Evolutionary conservation across 2,113 vertebrate species (phyloP).

Genomic region (Aptenodytes patagonicus): DNA sequence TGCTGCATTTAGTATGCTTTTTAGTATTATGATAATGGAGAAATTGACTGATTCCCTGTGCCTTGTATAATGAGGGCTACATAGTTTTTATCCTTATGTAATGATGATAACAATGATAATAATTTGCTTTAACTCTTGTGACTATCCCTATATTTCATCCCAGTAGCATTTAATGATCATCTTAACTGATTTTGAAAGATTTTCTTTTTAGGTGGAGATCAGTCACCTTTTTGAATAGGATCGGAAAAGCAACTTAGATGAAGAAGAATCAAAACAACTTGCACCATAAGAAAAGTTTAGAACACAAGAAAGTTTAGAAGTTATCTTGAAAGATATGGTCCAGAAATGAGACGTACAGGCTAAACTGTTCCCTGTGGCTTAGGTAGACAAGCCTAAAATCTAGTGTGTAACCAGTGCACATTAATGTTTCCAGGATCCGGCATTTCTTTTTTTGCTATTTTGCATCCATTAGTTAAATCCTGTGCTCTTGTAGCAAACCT

Average conservation of each 20-base stretch:
- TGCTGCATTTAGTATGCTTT: not conserved
- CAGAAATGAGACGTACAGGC: not conserved
- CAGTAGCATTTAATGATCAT: not conserved
- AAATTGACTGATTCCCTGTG: not conserved
- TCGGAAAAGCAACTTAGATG: not conserved
- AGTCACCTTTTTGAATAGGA: not conserved
- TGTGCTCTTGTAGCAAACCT: not conserved
- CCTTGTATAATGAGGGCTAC: not conserved
- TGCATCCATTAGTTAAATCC: not conserved
- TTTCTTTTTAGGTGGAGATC: not conserved
- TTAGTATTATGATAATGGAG: not conserved
- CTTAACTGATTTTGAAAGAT: not conserved
- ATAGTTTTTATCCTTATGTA: not conserved
- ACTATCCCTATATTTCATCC: not conserved
- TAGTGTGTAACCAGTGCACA: fast-evolving
- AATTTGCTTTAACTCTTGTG: not conserved
- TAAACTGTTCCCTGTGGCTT: not conserved
- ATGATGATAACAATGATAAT: not conserved
- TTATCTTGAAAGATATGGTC: not conserved
- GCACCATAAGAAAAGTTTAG: not conserved
- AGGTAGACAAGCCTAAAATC: not conserved
- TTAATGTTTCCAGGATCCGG: not conserved
- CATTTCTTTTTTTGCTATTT: not conserved
- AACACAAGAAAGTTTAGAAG: not conserved
- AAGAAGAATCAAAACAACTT: not conserved